Percentiles rank a stretch among this genome's conserved stretches.
phyloP scores from a whole-genome alignment of 2,888 invertebrate species.

The Xestia ashworthii region DNA sequence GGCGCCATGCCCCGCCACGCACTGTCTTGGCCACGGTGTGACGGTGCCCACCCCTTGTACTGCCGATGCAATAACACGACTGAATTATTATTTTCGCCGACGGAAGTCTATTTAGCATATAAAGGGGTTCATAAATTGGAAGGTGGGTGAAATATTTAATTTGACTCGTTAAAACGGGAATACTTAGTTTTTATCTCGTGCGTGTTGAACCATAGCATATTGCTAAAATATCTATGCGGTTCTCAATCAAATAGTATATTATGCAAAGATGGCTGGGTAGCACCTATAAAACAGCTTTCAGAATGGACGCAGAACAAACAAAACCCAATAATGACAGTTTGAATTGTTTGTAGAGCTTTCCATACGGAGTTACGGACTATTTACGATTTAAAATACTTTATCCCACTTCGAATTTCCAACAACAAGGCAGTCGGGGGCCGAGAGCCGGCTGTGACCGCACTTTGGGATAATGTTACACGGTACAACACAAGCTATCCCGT shows the following conservation, averaged over 20 bases:
- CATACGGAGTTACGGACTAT: constrained; percentile 53
- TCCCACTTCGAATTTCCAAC: constrained; percentile 56
- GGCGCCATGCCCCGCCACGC: constrained; percentile 83
- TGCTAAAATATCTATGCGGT: constrained; percentile 16
- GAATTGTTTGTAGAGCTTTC: constrained; percentile 58
- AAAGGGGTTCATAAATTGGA: constrained; percentile 74
- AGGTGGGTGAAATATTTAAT: constrained; percentile 74
- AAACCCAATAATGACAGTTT: constrained; percentile 63
- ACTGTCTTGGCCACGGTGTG: constrained; percentile 78
- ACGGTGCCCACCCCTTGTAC: constrained; percentile 69
- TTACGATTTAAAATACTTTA: constrained; percentile 62
- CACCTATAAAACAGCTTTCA: constrained; percentile 43
- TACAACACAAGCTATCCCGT: constrained; percentile 72
- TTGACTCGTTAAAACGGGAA: constrained; percentile 48
- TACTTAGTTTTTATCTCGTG: constrained; percentile 32
- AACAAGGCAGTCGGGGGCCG: constrained; percentile 46
- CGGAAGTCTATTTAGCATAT: constrained; percentile 78
- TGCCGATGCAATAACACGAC: constrained; percentile 64
- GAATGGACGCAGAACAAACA: constrained; percentile 40
- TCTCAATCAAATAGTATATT: constrained; percentile 57
- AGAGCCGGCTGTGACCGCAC: constrained; percentile 71
- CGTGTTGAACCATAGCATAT: constrained; percentile 17
- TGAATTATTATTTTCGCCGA: constrained; percentile 75
- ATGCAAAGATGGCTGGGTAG: constrained; percentile 39
- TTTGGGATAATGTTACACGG: constrained; percentile 76